Evolutionary conservation across 2,888 invertebrate genomes (phyloP).

Genomic region (Amiota communis): DNA sequence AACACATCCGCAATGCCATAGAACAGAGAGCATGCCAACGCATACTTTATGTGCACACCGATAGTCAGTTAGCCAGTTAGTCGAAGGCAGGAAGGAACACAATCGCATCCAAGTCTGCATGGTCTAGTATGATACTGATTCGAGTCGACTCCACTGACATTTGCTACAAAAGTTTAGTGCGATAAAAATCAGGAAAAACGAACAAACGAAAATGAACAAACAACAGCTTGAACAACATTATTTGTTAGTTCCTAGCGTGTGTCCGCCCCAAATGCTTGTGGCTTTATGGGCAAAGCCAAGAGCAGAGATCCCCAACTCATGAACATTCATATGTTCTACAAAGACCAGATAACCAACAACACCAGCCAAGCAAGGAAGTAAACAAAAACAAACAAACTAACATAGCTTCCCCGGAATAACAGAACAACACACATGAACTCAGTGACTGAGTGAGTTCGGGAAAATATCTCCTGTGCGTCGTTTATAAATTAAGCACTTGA

Average conservation of each 20-base stretch:
- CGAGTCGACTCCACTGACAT: background rate
- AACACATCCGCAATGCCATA: slow-evolving; percentile 41
- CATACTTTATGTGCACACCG: slow-evolving; percentile 53
- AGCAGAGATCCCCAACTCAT: background rate
- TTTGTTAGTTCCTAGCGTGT: slow-evolving; percentile 24
- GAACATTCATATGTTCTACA: background rate
- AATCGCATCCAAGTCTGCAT: no score
- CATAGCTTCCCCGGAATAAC: no score
- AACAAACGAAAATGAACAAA: slow-evolving; percentile 25
- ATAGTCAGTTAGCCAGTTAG: no score
- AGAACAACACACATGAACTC: no score
- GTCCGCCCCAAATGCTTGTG: background rate
- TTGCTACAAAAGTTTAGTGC: slow-evolving; percentile 26
- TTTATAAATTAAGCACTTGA: slow-evolving; percentile 67
- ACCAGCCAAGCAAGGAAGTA: background rate
- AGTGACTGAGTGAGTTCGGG: background rate
- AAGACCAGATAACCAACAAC: background rate
- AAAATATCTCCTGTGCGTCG: slow-evolving; percentile 44
- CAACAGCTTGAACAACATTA: slow-evolving; percentile 39
- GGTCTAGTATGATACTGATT: no score
- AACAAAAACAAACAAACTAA: slow-evolving; percentile 30
- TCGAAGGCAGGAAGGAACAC: no score
- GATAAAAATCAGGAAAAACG: slow-evolving; percentile 53
- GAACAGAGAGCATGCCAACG: slow-evolving; percentile 48
- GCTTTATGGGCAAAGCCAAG: background rate